Conservation (phyloP, 2,113 vertebrate species). For the Planiliza haematocheilus region DNA sequence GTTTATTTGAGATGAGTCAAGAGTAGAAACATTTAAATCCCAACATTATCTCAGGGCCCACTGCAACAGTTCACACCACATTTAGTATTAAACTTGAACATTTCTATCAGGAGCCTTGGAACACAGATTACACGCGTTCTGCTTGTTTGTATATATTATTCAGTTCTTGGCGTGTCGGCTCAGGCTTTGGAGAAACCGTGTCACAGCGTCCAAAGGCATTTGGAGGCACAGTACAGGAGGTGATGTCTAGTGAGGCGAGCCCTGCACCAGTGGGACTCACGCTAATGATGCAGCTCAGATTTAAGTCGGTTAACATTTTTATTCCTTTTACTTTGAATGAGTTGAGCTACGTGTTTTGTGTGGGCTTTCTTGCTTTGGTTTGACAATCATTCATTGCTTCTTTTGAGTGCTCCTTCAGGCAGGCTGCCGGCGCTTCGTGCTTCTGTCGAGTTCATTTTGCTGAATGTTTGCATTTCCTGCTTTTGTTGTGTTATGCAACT, state of each 20-base stretch:
- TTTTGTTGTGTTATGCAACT: conserved; percentile 76
- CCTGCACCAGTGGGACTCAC: conserved; percentile 63
- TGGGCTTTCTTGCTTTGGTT: conserved; percentile 62
- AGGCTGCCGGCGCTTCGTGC: conserved; percentile 50
- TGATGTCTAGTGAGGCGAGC: conserved; percentile 70
- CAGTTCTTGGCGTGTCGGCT: conserved; percentile 18
- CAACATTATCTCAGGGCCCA: conserved; percentile 78
- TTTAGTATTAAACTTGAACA: conserved; percentile 60
- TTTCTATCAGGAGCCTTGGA: conserved; percentile 60
- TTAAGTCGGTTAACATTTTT: conserved; percentile 5
- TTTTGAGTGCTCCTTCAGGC: conserved; percentile 52
- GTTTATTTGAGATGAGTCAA: conserved; percentile 36
- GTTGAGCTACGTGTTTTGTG: conserved; percentile 41
- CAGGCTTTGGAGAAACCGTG: conserved; percentile 2
- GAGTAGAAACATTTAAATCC: conserved; percentile 46
- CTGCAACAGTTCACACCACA: conserved; percentile 55
- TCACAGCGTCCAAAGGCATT: too few relatives aligned
- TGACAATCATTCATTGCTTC: conserved; percentile 77
- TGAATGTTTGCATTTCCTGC: conserved; percentile 75
- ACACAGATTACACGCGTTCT: conserved; percentile 44
- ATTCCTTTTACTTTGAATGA: conserved; percentile 20
- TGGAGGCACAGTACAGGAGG: too few relatives aligned
- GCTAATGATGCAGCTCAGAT: conserved; percentile 29
- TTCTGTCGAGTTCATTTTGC: conserved; percentile 53
- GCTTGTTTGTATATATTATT: conserved; percentile 58